A percentile compares a stretch with the other conserved stretches of the same genome.
phyloP scores from a whole-genome alignment of 2,797 vertebrate species.

The Peromyscus nudipes region DNA sequence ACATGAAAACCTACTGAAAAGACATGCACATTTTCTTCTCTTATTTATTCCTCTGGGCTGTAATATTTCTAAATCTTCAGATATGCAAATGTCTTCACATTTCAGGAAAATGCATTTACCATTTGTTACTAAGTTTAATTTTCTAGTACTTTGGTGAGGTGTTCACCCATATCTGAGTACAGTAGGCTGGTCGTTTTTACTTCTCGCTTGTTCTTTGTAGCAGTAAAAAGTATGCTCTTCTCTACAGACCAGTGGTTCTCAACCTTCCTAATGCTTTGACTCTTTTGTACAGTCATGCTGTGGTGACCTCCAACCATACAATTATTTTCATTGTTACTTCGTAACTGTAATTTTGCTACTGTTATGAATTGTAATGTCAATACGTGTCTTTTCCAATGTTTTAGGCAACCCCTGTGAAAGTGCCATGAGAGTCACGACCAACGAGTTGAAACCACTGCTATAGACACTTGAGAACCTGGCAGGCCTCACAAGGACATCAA shows the following conservation, averaged over 20 bases:
- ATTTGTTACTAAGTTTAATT: slow-evolving; percentile 22
- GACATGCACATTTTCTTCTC: not conserved
- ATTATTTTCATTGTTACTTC: too few species aligned
- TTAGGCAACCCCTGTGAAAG: not conserved
- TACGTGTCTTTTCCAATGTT: too few species aligned
- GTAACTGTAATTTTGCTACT: too few species aligned
- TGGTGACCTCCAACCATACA: too few species aligned
- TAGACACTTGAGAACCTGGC: not conserved
- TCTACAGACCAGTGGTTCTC: not conserved
- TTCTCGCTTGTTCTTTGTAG: not conserved
- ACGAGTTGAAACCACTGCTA: not conserved
- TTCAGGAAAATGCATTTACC: slow-evolving; percentile 22
- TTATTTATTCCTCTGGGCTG: not conserved
- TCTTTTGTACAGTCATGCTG: too few species aligned
- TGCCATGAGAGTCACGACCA: not conserved
- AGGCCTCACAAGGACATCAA: not conserved
- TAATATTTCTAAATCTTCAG: slow-evolving; percentile 24
- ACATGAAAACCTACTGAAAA: not conserved
- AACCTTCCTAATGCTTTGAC: too few species aligned
- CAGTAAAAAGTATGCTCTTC: not conserved
- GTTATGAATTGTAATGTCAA: too few species aligned
- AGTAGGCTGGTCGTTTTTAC: not conserved
- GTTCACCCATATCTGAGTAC: not conserved
- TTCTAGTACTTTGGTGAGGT: slow-evolving; percentile 20
- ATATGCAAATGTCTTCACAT: not conserved